Base-by-base conservation (phyloP, 2,888 invertebrate genomes). In the Elegia similella region DNA sequence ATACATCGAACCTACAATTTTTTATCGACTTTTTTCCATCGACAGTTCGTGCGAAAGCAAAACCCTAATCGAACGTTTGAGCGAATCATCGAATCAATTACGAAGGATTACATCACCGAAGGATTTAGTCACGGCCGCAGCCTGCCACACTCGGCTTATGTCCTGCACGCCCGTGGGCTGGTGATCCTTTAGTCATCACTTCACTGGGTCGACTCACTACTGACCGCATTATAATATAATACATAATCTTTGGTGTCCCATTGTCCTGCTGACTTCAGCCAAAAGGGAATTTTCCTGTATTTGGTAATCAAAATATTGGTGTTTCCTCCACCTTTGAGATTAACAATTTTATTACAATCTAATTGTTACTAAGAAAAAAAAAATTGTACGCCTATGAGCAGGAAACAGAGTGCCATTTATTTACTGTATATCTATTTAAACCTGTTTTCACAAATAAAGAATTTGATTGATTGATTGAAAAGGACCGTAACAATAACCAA, bases 41-140 rank as follows among this genome's bases (percentile, higher is more conserved):
- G 79, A 79, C 68, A 75, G 59, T 43, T 58, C 29, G 52, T 29
- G 52, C 32, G 42, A 43, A 44, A 42, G 57, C 58, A 59, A 52
- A 66, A 73, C 52, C 82, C 87, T 86, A 83, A 64, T 64, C 56
- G 59, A 56, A 62, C 66, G 64, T 71, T 68, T 70, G 62, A 64
- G 65, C 81, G 82, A 86, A 82, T 87, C 88, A 86, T 78, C 78
- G 76, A 74, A 83, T 84, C 75, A 82, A 83, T 84, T 84, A 82
- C 79, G 75, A 80, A 66, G 78, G 73, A 82, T 90, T 89, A 80
- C 90, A 88, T 90, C 88, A 90, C 78, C 82, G 80, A 84, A 82
- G 80, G 82, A 82, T 84, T 89, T 88, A 90, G 81, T 89, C 90
- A 89, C 70, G 85, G 86, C 72, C 84, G 81, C 80, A 78, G 85